Evolutionary conservation across 2,797 vertebrate genomes (phyloP).

Genomic region (Cyprinella venusta): DNA sequence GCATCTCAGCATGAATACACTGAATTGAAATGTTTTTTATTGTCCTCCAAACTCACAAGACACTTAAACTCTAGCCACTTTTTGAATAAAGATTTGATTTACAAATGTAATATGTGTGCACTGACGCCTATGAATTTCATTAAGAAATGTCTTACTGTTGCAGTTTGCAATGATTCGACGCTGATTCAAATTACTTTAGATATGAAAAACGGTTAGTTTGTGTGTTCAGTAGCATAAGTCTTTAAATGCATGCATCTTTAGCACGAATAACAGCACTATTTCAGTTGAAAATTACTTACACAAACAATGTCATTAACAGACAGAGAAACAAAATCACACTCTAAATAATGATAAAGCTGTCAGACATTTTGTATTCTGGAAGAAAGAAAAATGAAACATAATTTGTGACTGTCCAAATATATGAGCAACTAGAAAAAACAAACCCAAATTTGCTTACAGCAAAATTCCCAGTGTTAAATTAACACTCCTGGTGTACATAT

Average conservation of each 20-base stretch:
- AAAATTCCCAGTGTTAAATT: too few species aligned
- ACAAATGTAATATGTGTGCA: not conserved
- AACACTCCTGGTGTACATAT: too few species aligned
- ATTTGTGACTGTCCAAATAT: not conserved
- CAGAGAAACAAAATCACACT: not conserved
- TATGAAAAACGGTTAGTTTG: not conserved
- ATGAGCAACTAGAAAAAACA: not conserved
- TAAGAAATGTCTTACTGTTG: not conserved
- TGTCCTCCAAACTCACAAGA: too few species aligned
- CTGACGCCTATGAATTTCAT: not conserved
- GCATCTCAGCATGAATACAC: too few species aligned
- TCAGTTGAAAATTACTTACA: not conserved
- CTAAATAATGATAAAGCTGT: not conserved
- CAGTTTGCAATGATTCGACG: not conserved
- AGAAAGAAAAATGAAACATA: not conserved
- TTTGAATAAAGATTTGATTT: not conserved
- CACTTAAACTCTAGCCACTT: not conserved
- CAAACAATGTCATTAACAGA: not conserved
- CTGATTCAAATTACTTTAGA: not conserved
- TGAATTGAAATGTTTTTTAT: too few species aligned
- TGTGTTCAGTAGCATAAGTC: not conserved
- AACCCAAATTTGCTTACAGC: not conserved
- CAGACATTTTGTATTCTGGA: not conserved
- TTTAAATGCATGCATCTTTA: not conserved
- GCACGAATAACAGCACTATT: not conserved